Percentiles rank a stretch among this genome's conserved stretches.
These are phyloP conservation scores for Drosophila crucigera DNA, from an alignment of 2,888 invertebrate genomes.

Conservation along the genomic window DNA sequence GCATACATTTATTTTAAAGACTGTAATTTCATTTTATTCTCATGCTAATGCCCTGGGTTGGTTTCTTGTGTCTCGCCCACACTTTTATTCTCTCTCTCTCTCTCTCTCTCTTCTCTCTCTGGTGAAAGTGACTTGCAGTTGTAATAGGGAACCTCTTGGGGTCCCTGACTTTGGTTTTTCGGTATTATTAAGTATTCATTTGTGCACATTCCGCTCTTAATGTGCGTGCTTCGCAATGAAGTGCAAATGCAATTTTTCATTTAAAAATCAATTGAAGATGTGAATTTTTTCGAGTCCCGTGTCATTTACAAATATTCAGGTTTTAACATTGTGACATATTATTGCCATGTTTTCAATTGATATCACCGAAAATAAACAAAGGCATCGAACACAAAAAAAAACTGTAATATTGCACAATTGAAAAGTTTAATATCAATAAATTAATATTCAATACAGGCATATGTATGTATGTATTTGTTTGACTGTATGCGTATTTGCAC, in stretches of 20 bases:
- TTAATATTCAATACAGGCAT: slow-evolving; percentile 30
- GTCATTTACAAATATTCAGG: slow-evolving; percentile 8
- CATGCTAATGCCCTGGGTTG: slow-evolving; percentile 65
- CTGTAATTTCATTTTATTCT: slow-evolving; percentile 77
- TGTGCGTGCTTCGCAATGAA: slow-evolving; percentile 41
- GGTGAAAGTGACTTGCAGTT: slow-evolving; percentile 58
- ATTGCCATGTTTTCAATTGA: slow-evolving; percentile 29
- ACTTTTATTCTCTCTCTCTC: background rate
- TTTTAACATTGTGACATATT: slow-evolving; percentile 27
- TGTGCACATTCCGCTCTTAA: slow-evolving; percentile 63
- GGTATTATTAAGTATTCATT: slow-evolving; percentile 72
- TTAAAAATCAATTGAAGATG: slow-evolving; percentile 27
- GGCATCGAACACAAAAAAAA: background rate
- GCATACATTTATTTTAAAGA: slow-evolving; percentile 80
- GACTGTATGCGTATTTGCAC: background rate
- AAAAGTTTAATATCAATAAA: slow-evolving; percentile 54
- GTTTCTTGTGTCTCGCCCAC: slow-evolving; percentile 21
- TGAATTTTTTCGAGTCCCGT: background rate
- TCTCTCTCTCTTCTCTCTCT: background rate
- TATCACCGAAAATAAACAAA: slow-evolving; percentile 2
- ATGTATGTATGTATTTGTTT: background rate
- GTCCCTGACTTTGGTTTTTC: slow-evolving; percentile 36
- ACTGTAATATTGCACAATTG: slow-evolving; percentile 40
- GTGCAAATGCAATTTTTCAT: slow-evolving; percentile 59
- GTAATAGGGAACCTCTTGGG: slow-evolving; percentile 30